Conservation (phyloP, 2,797 vertebrate genomes). For the Siniperca scherzeri region DNA sequence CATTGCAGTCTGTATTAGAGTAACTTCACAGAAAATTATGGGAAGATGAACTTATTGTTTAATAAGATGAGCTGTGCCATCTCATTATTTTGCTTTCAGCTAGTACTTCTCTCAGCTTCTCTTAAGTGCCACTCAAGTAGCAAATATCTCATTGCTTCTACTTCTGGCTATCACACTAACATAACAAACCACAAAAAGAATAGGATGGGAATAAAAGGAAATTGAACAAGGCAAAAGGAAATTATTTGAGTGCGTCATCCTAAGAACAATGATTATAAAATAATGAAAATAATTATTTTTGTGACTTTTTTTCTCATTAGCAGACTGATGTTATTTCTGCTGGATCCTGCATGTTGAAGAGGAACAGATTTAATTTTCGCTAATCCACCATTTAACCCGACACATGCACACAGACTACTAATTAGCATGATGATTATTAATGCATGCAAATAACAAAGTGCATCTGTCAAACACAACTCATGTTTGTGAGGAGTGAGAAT, state of each 20-base stretch:
- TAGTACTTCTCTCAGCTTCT: background rate
- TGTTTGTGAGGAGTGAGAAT: conserved; percentile 3
- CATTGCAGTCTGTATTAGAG: background rate
- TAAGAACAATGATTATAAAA: background rate
- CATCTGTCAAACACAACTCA: conserved; percentile 24
- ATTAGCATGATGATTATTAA: conserved; percentile 33
- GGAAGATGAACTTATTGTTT: background rate
- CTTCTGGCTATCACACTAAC: background rate
- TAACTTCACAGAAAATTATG: background rate
- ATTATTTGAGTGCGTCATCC: background rate
- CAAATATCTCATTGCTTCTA: background rate
- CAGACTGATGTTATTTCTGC: conserved; percentile 23
- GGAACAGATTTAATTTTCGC: conserved; percentile 59
- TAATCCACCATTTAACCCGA: conserved; percentile 70
- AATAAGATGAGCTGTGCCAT: background rate
- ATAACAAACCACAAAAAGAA: background rate
- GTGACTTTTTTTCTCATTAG: background rate
- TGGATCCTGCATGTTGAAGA: conserved; percentile 33
- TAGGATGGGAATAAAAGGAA: background rate
- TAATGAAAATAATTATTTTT: background rate
- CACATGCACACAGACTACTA: conserved; percentile 35
- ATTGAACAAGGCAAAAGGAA: background rate
- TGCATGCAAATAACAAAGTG: conserved; percentile 36
- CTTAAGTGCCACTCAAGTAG: conserved; percentile 7
- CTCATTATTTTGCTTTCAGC: background rate